A percentile compares a stretch with the other conserved stretches of the same genome.
Evolutionary conservation across 2,888 invertebrate species (phyloP).

Genomic region (Spodoptera picta): DNA sequence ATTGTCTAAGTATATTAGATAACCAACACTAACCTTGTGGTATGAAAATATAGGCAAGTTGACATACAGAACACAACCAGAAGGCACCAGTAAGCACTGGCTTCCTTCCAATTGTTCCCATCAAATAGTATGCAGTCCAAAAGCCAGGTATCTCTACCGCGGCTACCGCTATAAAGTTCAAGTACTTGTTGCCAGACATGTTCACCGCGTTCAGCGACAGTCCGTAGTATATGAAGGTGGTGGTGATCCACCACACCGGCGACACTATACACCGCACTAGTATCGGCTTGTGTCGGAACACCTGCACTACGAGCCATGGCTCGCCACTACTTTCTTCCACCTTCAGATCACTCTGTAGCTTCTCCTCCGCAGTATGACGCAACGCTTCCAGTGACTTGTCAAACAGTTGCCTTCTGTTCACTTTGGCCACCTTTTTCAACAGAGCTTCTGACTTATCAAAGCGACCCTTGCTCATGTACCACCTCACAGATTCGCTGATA

Average conservation of each 20-base stretch:
- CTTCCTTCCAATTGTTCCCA: conserved; percentile 89
- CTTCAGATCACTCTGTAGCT: conserved; percentile 48
- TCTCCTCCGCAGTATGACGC: conserved; percentile 63
- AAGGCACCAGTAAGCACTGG: conserved; percentile 88
- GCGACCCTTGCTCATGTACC: conserved; percentile 92
- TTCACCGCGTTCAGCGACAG: conserved; percentile 90
- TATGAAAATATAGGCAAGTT: conserved; percentile 87
- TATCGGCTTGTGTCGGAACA: conserved; percentile 67
- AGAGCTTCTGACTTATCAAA: conserved; percentile 90
- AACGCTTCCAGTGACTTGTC: conserved; percentile 68
- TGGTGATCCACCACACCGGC: conserved; percentile 90
- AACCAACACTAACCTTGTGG: conserved; percentile 76
- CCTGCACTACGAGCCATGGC: conserved; percentile 69
- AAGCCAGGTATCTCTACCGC: conserved; percentile 92
- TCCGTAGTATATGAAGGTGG: conserved; percentile 91
- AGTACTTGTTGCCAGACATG: conserved; percentile 90
- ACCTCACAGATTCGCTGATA: conserved; percentile 92
- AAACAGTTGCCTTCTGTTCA: conserved; percentile 83
- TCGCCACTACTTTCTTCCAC: conserved; percentile 43
- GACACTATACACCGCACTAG: conserved; percentile 64
- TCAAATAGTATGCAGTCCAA: conserved; percentile 88
- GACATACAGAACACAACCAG: conserved; percentile 88
- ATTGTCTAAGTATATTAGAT: too few species aligned
- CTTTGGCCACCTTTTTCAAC: conserved; percentile 88
- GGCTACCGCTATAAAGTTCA: conserved; percentile 90